These are phyloP conservation scores for Abscondita cerata DNA, from an alignment of 2,888 invertebrate species.

Conservation along the genomic window DNA sequence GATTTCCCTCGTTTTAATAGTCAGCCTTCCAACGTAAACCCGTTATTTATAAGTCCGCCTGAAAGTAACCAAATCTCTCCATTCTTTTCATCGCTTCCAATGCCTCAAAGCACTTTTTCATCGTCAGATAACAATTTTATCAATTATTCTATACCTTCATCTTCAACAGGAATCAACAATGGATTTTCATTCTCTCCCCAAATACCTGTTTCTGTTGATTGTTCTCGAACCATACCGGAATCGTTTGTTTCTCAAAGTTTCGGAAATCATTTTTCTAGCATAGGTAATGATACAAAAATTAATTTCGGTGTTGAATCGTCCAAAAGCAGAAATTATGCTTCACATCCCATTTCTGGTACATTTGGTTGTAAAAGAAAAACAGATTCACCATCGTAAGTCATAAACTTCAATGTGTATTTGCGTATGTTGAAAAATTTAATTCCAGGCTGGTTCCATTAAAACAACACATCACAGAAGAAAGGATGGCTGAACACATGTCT, in stretches of 20 bases:
- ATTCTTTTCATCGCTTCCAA: too few relatives aligned
- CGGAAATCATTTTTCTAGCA: neutral
- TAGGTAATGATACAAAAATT: neutral
- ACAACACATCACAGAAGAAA: conserved; percentile 83
- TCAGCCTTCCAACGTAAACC: neutral
- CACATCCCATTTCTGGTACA: conserved; percentile 2
- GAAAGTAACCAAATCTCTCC: neutral
- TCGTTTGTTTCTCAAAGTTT: neutral
- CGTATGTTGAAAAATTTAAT: too few relatives aligned
- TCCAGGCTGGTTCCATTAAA: conserved; percentile 61
- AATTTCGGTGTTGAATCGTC: neutral
- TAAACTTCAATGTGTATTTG: conserved; percentile 7
- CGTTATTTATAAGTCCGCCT: neutral
- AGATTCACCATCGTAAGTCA: conserved; percentile 54
- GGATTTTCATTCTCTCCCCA: conserved; percentile 11
- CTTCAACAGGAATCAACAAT: neutral
- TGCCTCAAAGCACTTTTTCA: too few relatives aligned
- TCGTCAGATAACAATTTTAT: neutral
- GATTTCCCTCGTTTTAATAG: conserved; percentile 25
- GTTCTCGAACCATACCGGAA: neutral
- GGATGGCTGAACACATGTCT: conserved; percentile 81
- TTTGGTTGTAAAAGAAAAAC: conserved; percentile 51
- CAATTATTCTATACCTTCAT: conserved; percentile 13
- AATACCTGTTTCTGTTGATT: neutral
- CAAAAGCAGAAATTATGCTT: neutral